phyloP scores from a whole-genome alignment of 2,797 vertebrate species.

The Salmo trutta region DNA sequence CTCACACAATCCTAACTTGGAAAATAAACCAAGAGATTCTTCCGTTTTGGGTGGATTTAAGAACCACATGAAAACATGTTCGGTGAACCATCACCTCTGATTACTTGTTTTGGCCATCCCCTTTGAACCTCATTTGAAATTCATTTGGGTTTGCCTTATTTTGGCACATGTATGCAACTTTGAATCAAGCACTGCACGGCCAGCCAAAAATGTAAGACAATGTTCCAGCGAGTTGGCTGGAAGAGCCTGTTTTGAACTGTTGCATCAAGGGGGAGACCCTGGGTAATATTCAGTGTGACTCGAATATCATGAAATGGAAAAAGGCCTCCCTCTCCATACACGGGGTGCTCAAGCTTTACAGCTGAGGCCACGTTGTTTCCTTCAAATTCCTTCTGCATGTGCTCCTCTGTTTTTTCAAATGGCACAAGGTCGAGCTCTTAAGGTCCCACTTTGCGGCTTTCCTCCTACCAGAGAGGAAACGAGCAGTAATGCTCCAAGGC shows the following conservation, averaged over 20 bases:
- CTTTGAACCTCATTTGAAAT: neutral
- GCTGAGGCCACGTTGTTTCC: slow-evolving; percentile 61
- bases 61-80: slow-evolving; percentile 33
- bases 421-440: slow-evolving; percentile 43
- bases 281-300: slow-evolving; percentile 50
- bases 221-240: slow-evolving; percentile 53
- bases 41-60: slow-evolving; percentile 18
- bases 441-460: slow-evolving; percentile 36
- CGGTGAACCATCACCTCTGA: slow-evolving; percentile 55
- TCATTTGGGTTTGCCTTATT: neutral
- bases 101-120: slow-evolving; percentile 24
- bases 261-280: slow-evolving; percentile 66
- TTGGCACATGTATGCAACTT: slow-evolving; percentile 15
- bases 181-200: slow-evolving; percentile 9
- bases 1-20: slow-evolving; percentile 30
- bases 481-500: slow-evolving; percentile 39
- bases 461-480: slow-evolving; percentile 49
- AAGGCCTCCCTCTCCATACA: slow-evolving; percentile 48
- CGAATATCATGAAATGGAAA: slow-evolving; percentile 50
- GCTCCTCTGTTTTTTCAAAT: slow-evolving; percentile 58
- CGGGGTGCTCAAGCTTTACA: slow-evolving; percentile 54
- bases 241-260: slow-evolving; percentile 43
- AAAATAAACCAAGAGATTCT: slow-evolving; percentile 46
- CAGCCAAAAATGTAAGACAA: slow-evolving; percentile 43
- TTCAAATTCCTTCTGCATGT: slow-evolving; percentile 70